Evolutionary conservation across 2,797 vertebrate genomes (phyloP).

Genomic region (Picus viridis): DNA sequence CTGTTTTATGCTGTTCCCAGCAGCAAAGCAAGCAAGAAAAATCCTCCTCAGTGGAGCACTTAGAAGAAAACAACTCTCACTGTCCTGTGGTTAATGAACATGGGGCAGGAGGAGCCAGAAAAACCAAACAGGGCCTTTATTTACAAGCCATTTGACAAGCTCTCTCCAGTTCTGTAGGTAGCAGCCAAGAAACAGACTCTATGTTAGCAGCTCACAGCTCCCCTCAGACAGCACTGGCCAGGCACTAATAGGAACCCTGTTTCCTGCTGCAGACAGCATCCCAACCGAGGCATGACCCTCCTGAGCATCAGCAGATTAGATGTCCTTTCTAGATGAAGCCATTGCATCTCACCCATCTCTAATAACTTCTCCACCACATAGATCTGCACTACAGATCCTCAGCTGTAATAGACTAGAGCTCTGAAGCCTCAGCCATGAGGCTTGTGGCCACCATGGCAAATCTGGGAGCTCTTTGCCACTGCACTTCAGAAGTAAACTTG

Average conservation of each 20-base stretch:
- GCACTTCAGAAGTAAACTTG: neutral
- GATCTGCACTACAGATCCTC: fast-evolving
- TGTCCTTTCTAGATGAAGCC: neutral
- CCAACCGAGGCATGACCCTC: neutral
- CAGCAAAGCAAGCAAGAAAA: neutral
- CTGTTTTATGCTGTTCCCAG: neutral
- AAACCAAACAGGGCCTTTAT: neutral
- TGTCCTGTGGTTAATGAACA: neutral
- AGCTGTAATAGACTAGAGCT: neutral
- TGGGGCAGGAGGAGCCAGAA: neutral
- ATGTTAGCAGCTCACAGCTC: neutral
- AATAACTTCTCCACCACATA: neutral
- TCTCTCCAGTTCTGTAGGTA: neutral
- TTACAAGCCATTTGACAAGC: neutral
- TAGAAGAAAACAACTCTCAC: neutral
- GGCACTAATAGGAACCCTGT: neutral
- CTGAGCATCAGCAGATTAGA: neutral
- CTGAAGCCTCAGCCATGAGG: neutral
- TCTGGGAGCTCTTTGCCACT: no score
- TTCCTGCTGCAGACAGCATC: neutral
- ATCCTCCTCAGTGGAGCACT: neutral
- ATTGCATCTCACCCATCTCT: neutral
- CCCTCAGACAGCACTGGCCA: neutral
- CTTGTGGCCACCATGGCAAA: fast-evolving
- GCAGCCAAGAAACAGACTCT: neutral